Conservation (phyloP, 2,888 invertebrate species). For the Conchocele bisecta region DNA sequence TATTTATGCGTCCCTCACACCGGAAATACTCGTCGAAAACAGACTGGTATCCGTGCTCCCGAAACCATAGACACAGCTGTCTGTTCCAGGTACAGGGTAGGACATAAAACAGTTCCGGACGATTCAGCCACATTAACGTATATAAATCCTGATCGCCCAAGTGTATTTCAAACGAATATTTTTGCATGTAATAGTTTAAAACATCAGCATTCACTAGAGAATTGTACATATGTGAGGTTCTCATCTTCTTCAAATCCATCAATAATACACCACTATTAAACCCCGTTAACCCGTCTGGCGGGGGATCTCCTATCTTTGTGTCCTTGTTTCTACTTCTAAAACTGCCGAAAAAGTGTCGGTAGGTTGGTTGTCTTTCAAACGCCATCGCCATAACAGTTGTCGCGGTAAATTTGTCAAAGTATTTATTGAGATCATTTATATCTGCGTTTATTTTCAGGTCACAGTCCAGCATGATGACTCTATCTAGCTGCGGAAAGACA, state of each 20-base stretch:
- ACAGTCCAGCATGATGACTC: slow-evolving; percentile 89
- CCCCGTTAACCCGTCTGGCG: slow-evolving; percentile 86
- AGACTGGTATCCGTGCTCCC: slow-evolving; percentile 88
- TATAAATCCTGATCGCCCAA: slow-evolving; percentile 93
- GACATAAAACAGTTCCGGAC: slow-evolving; percentile 88
- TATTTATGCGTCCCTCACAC: slow-evolving; percentile 84
- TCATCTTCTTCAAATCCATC: slow-evolving; percentile 87
- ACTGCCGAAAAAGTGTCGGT: slow-evolving; percentile 88
- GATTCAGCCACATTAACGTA: slow-evolving; percentile 88
- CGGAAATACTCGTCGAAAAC: slow-evolving; percentile 89
- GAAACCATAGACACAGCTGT: slow-evolving; percentile 92
- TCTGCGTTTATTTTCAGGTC: slow-evolving; percentile 90
- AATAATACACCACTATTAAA: slow-evolving; percentile 92
- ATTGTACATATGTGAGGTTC: slow-evolving; percentile 86
- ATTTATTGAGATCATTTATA: slow-evolving; percentile 86
- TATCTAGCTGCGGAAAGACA: slow-evolving; percentile 87
- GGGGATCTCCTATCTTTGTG: slow-evolving; percentile 86
- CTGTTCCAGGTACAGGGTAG: slow-evolving; percentile 92
- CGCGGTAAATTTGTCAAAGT: slow-evolving; percentile 87
- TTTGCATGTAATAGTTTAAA: slow-evolving; percentile 77
- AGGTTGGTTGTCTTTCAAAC: slow-evolving; percentile 90
- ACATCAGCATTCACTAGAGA: slow-evolving; percentile 82
- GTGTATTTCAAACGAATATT: slow-evolving; percentile 84
- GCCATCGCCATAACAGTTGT: slow-evolving; percentile 86
- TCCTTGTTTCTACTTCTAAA: slow-evolving; percentile 87